Evolutionary conservation across 1,140 invertebrate genomes (phyloP).

Genomic region (Scaptodrosophila lebanonensis): DNA sequence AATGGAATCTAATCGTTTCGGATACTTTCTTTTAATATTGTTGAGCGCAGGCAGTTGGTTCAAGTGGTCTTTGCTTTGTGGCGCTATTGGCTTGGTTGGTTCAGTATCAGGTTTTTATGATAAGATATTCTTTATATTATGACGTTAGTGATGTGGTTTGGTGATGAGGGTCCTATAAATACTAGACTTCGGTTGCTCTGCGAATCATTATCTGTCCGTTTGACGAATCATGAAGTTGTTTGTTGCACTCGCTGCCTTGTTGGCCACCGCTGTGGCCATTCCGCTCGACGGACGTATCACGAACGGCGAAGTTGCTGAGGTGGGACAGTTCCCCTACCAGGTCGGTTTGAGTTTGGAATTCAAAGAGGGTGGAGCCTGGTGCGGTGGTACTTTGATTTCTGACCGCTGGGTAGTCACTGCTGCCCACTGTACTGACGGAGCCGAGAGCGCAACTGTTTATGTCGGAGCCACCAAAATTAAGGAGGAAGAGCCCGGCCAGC

Average conservation of each 20-base stretch:
- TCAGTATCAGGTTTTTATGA: too few species aligned
- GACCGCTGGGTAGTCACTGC: constrained; percentile 58
- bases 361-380: constrained; percentile 40
- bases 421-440: constrained; percentile 53
- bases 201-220: too few species aligned
- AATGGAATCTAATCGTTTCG: too few species aligned
- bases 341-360: constrained; percentile 49
- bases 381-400: constrained; percentile 63
- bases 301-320: constrained; percentile 42
- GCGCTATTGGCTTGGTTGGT: too few species aligned
- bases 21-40: too few species aligned
- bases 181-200: too few species aligned
- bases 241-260: constrained; percentile 22
- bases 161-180: too few species aligned
- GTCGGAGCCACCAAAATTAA: constrained; percentile 26
- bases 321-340: constrained; percentile 63
- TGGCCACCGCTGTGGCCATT: constrained; percentile 21
- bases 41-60: too few species aligned
- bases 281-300: constrained; percentile 52
- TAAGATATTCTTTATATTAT: too few species aligned
- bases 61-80: too few species aligned
- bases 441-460: constrained; percentile 31
- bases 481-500: constrained; percentile 41
- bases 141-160: too few species aligned
- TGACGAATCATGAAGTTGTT: constrained; percentile 35